phyloP scores from a whole-genome alignment of 2,797 vertebrate species.

The Pseudotriccus pelzelni region DNA sequence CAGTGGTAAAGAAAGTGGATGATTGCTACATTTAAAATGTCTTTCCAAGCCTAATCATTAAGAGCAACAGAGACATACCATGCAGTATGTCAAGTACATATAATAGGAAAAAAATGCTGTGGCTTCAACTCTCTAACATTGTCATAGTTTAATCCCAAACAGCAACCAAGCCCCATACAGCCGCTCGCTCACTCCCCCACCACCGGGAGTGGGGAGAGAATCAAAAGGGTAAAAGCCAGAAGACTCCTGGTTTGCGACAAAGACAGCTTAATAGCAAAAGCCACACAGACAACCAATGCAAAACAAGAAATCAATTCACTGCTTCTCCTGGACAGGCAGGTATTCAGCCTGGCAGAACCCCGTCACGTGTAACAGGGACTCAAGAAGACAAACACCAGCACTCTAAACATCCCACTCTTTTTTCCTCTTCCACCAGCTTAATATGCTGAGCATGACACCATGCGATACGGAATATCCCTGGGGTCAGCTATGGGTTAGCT shows the following conservation, averaged over 20 bases:
- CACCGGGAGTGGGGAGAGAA: not conserved
- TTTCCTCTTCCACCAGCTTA: not conserved
- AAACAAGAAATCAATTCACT: not conserved
- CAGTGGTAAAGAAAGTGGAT: not conserved
- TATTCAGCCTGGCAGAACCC: not conserved
- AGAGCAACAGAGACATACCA: not conserved
- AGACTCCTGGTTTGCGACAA: not conserved
- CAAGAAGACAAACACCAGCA: not conserved
- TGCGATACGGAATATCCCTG: not conserved
- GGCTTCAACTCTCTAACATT: not conserved
- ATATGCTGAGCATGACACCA: too few relatives aligned
- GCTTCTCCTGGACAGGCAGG: not conserved
- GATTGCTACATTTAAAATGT: not conserved
- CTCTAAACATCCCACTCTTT: not conserved
- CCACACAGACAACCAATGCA: not conserved
- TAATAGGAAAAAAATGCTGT: not conserved
- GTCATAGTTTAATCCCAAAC: not conserved
- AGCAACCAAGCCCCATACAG: not conserved
- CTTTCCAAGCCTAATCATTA: not conserved
- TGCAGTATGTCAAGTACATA: not conserved
- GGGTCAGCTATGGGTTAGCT: not conserved
- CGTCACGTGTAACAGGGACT: fast-evolving
- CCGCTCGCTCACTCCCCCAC: not conserved
- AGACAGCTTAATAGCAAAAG: not conserved
- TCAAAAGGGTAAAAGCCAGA: not conserved